Percentiles rank a stretch among this genome's conserved stretches.
phyloP scores from a whole-genome alignment of 2,113 vertebrate species.

The Phrynosoma blainvillii region DNA sequence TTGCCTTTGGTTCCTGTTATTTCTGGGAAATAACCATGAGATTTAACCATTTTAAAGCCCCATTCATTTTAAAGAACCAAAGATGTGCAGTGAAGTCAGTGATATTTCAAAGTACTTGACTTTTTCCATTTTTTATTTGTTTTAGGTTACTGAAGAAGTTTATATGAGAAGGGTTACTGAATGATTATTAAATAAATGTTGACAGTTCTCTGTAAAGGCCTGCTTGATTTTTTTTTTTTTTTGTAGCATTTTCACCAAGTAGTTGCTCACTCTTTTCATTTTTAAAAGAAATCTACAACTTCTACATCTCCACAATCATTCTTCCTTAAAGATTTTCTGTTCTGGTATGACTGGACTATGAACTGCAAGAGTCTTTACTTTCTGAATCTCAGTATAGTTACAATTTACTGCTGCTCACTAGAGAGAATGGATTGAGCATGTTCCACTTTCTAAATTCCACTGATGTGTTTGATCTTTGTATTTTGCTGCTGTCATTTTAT shows the following conservation, averaged over 20 bases:
- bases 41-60: not conserved
- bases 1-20: not conserved
- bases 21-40: not conserved
- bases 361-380: slow-evolving; percentile 42
- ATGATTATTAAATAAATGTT: slow-evolving; percentile 58
- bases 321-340: slow-evolving; percentile 64
- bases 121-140: slow-evolving; percentile 18
- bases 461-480: slow-evolving; percentile 1
- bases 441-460: not conserved
- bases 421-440: slow-evolving; percentile 14
- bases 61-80: not conserved
- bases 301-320: slow-evolving; percentile 26
- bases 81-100: not conserved
- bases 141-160: slow-evolving; percentile 58
- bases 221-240: slow-evolving; percentile 33
- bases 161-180: slow-evolving; percentile 47
- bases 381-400: slow-evolving; percentile 13
- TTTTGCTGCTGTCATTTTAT: slow-evolving; percentile 4
- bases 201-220: slow-evolving; percentile 50
- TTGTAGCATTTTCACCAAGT: slow-evolving; percentile 46
- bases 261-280: slow-evolving; percentile 21
- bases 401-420: slow-evolving; percentile 13
- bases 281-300: slow-evolving; percentile 19
- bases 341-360: slow-evolving; percentile 56
- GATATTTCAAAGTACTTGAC: not conserved